phyloP scores from a whole-genome alignment of 2,888 invertebrate genomes.

The Luperina testacea region DNA sequence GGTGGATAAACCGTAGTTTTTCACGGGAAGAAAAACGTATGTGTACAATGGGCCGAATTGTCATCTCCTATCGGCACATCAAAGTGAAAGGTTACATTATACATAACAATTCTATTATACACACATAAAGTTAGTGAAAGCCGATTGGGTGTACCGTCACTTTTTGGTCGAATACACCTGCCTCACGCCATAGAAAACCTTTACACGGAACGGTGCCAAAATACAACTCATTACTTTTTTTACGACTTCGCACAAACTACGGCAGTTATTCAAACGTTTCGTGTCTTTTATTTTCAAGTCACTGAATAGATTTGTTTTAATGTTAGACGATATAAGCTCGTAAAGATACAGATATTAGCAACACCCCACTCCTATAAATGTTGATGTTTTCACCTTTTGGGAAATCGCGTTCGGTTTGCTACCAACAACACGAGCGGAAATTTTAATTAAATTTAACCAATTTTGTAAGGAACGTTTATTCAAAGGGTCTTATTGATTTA shows the following conservation, averaged over 20 bases:
- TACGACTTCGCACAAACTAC: slow-evolving; percentile 58
- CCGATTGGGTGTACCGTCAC: neutral
- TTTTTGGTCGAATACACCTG: slow-evolving; percentile 1
- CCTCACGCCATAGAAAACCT: slow-evolving; percentile 14
- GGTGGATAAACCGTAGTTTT: neutral
- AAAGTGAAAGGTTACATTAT: neutral
- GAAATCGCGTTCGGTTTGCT: slow-evolving; percentile 70
- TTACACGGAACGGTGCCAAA: slow-evolving; percentile 38
- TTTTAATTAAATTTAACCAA: slow-evolving; percentile 73
- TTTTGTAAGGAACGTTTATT: slow-evolving; percentile 64
- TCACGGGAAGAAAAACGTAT: neutral
- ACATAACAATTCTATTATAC: neutral
- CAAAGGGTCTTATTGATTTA: slow-evolving; percentile 59
- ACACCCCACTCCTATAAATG: slow-evolving; percentile 56
- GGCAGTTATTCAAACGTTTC: slow-evolving; percentile 49
- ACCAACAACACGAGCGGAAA: slow-evolving; percentile 65
- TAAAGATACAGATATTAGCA: slow-evolving; percentile 60
- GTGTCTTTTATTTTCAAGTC: slow-evolving; percentile 54
- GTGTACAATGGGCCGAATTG: neutral
- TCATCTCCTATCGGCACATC: neutral
- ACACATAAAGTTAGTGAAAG: neutral
- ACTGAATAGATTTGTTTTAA: slow-evolving; percentile 56
- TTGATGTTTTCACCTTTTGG: slow-evolving; percentile 71
- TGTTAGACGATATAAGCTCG: slow-evolving; percentile 45
- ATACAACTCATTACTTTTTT: slow-evolving; percentile 51